A percentile compares a stretch with the other conserved stretches of the same genome.
These are phyloP conservation scores for Macrochelys suwanniensis DNA, from an alignment of 2,797 vertebrate genomes.

Conservation along the genomic window DNA sequence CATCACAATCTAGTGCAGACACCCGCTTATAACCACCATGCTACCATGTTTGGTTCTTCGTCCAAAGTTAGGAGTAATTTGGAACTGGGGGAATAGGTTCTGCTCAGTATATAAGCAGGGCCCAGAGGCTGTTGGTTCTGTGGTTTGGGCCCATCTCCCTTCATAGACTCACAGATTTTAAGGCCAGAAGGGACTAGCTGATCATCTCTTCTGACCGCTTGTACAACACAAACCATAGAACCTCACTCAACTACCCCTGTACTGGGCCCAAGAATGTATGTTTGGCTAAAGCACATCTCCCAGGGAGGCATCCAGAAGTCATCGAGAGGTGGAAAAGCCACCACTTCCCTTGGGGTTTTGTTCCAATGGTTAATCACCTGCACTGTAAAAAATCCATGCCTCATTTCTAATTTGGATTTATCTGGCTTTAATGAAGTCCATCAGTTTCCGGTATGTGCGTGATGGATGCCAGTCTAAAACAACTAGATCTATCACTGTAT, in stretches of 20 bases:
- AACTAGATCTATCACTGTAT: not conserved
- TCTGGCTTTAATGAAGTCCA: not conserved
- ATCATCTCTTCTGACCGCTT: not conserved
- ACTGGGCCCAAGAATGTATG: not conserved
- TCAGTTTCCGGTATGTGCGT: not conserved
- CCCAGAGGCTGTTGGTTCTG: not conserved
- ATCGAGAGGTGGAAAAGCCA: not conserved
- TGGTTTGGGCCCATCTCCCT: not conserved
- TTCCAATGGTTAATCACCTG: constrained; percentile 5
- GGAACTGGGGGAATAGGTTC: not conserved
- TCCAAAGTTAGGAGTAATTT: not conserved
- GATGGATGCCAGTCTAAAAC: not conserved
- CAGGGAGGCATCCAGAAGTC: constrained; percentile 15
- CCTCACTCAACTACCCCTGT: not conserved
- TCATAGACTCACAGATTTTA: not conserved
- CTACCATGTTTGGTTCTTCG: not conserved
- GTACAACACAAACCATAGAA: not conserved
- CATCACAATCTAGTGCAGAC: not conserved
- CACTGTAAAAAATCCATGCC: not conserved
- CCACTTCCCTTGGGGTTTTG: not conserved
- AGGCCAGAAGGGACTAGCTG: not conserved
- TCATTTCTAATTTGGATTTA: not conserved
- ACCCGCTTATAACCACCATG: not conserved
- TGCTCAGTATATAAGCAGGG: not conserved
- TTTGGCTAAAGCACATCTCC: not conserved